Base-by-base conservation (phyloP, 2,797 vertebrate species). In the Poeciliopsis infans region DNA sequence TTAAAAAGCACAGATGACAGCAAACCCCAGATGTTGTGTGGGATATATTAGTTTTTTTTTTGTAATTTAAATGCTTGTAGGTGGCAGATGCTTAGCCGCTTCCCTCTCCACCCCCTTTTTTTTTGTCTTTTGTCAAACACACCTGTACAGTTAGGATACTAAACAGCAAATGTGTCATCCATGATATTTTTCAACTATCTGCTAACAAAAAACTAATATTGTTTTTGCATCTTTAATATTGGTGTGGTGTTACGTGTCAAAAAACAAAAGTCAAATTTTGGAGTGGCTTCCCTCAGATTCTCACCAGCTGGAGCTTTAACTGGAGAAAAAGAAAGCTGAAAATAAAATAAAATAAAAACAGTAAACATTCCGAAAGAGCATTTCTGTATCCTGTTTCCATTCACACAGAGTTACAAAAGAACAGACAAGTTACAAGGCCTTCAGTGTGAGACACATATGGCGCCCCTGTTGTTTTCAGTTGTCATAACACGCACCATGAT, bases 21-120 rank as follows among this genome's bases (percentile, higher is more conserved):
- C 47, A n/a, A 66, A 76, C 2, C 31, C 45, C 36, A 53, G 69
- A 72, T 70, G 31, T 41, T 68, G 31, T 71, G 46, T 79, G 25
- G 55, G n/a, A n/a, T 78, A 76, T 79, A 82, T 72, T 36, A 77
- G 71, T 78, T 82, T 82, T 15, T 41, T 41, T 73, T 25, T n/a
- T 70, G 61, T 41, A 25, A 68, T 45, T 33, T 77, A 59, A 79
- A 57, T 77, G 75, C 68, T 75, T 75, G 70, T 82, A 82, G 31
- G 79, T 72, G 77, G 82, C 83, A 88, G 82, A 88, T 86, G 86
- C 90, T 89, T 91, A 87, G 91, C 91, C 93, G 88, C 84, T 89
- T 89, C 86, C 85, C 77, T 84, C 74, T 91, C 78, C 83, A 83
- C 74, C 25, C 41, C 2, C 7, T 39, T 39, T 4, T 46, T 82